Evolutionary conservation across 2,888 invertebrate species (phyloP).

Genomic region (Gortyna flavago): DNA sequence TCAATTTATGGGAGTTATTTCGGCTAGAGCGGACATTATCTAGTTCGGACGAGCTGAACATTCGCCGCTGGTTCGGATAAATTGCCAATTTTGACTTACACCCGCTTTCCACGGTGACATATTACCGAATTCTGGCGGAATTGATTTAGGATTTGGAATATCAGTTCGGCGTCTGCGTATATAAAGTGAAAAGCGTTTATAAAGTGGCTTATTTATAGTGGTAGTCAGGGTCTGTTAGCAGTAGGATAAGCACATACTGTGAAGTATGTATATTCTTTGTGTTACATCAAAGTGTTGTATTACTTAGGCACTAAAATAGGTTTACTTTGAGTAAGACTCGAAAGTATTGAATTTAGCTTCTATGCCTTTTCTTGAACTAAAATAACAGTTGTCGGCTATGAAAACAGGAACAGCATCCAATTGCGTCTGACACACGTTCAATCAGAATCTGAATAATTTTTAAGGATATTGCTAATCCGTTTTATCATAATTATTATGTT

Average conservation of each 20-base stretch:
- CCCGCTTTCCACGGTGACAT: conserved; percentile 68
- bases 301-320: background rate
- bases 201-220: conserved; percentile 23
- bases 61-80: conserved; percentile 74
- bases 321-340: background rate
- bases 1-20: conserved; percentile 84
- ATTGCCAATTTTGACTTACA: conserved; percentile 86
- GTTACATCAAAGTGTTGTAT: background rate
- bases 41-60: conserved; percentile 70
- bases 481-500: too few species aligned
- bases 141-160: conserved; percentile 57
- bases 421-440: too few species aligned
- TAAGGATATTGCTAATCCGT: too few species aligned
- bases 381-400: background rate
- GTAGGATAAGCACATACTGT: too few species aligned
- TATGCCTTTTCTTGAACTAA: background rate
- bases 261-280: background rate
- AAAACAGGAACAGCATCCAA: background rate
- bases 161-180: conserved; percentile 22
- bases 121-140: conserved; percentile 56
- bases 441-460: too few species aligned
- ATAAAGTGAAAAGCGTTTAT: conserved; percentile 10
- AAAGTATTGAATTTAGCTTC: background rate
- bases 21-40: conserved; percentile 79
- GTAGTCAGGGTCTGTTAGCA: background rate